Evolutionary conservation across 37 sponge, comb jelly and placozoan genomes (phyloP), one percentile per base, ranked within the genome.

Genomic region (Agelas oroides): DNA sequence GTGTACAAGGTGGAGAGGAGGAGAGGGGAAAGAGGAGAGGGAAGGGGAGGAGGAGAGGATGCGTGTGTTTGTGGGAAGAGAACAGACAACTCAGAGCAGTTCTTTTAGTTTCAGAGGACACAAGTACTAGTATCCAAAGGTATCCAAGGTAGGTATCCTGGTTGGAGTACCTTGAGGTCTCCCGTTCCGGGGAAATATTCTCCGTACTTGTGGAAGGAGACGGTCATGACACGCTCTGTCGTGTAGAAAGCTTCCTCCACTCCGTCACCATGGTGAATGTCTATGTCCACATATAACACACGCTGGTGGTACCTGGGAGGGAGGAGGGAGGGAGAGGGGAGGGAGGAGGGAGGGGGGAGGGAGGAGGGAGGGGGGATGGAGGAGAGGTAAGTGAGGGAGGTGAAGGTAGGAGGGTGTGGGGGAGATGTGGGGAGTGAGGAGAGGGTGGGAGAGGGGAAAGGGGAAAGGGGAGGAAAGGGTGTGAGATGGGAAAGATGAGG

Each of bases 171-270:
- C 89, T 90, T 96, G 56, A 96, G 77, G 64, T 98, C 99, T 36
- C 99, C 99, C 27, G 99, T 98, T 18, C 99, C 99, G 2, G 99
- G 99, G 84, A 98, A 98, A 81, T 98, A 98, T 73, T 98, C 99
- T 30, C 99, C 97, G 65, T 98, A 98, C 80, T 98, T 98, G 90
- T 98, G 99, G 78, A 98, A 98, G 35, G 96, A 96, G 40, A 98
- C 99, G 2, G 99, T 98, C 99, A 98, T 98, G 16, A 98, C 99
- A 55, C 99, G 56, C 78, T 98, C 99, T 25, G 99, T 98, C 24
- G 99, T 94, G 76, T 98, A 98, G 88, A 98, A 98, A 20, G 99
- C 99, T 56, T 98, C 99, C 59, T 98, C 99, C 28, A 98, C 99
- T 35, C 99, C 99, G 68, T 98, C 99, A 19, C 99, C 99, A 90